Evolutionary conservation across 2,113 vertebrate species (phyloP).

Genomic region (Todiramphus saurophagus): DNA sequence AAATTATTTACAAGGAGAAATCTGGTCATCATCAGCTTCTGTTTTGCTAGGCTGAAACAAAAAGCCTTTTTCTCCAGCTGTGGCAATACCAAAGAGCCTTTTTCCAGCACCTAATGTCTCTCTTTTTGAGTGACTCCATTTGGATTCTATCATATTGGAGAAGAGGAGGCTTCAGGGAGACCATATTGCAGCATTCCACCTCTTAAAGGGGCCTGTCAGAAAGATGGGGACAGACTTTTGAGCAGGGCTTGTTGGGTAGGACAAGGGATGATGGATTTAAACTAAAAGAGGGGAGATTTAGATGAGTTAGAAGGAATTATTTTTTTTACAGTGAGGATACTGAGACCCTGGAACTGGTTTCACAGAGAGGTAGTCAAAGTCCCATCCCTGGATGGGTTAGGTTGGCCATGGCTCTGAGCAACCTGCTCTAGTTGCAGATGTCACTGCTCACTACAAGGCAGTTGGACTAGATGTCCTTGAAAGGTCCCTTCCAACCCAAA

Average conservation of each 20-base stretch:
- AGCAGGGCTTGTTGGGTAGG: background rate
- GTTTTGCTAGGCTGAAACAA: background rate
- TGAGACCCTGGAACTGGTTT: background rate
- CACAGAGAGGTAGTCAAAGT: no score
- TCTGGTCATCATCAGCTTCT: rapidly evolving
- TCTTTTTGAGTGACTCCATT: background rate
- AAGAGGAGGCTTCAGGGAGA: background rate
- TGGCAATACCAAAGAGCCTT: background rate
- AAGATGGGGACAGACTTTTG: background rate
- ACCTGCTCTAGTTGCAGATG: no score
- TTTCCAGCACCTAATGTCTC: background rate
- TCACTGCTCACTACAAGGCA: no score
- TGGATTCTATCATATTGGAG: background rate
- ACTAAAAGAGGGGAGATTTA: background rate
- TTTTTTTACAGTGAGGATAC: background rate
- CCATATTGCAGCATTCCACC: background rate
- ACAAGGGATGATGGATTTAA: background rate
- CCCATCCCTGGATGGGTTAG: background rate
- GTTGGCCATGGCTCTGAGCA: background rate
- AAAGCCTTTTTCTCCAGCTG: background rate
- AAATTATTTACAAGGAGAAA: background rate
- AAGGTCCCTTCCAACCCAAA: no score
- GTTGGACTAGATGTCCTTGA: no score
- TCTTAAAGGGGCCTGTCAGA: background rate
- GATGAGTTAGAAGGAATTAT: background rate